Percentiles rank a stretch among this genome's conserved stretches.
Evolutionary conservation across 2,888 invertebrate species (phyloP).

Genomic region (Zootermopsis nevadensis): DNA sequence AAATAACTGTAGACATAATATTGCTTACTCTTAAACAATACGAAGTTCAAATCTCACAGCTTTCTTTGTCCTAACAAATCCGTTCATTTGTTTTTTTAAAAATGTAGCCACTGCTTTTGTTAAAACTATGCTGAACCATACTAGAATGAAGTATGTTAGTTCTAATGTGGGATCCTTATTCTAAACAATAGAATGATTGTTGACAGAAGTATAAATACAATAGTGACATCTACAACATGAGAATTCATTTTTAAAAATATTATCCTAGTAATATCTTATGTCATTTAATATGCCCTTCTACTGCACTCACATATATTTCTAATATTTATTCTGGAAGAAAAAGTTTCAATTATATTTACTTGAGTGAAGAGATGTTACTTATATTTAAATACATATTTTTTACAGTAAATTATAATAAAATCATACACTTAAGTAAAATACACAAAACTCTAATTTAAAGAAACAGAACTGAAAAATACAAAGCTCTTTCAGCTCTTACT

Average conservation of each 20-base stretch:
- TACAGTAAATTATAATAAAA: constrained; percentile 3
- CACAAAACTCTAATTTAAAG: neutral
- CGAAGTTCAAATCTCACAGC: too few species aligned
- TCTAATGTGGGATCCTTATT: neutral
- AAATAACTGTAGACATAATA: too few species aligned
- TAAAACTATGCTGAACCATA: too few species aligned
- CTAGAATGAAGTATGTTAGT: too few species aligned
- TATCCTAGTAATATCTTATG: constrained; percentile 6
- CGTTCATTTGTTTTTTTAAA: too few species aligned
- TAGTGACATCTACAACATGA: neutral
- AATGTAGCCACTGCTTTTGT: too few species aligned
- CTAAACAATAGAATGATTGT: neutral
- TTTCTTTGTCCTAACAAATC: too few species aligned
- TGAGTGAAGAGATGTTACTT: neutral
- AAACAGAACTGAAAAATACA: too few species aligned
- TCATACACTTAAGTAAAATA: neutral
- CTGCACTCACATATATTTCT: neutral
- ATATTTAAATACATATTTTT: neutral
- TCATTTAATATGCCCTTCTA: neutral
- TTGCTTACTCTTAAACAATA: too few species aligned
- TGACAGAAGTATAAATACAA: neutral
- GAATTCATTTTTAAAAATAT: neutral
- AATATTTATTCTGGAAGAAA: neutral
- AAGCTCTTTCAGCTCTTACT: too few species aligned
- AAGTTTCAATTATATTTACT: neutral